Conservation (phyloP, 2,888 invertebrate genomes). For the Oligia fasciuncula region DNA sequence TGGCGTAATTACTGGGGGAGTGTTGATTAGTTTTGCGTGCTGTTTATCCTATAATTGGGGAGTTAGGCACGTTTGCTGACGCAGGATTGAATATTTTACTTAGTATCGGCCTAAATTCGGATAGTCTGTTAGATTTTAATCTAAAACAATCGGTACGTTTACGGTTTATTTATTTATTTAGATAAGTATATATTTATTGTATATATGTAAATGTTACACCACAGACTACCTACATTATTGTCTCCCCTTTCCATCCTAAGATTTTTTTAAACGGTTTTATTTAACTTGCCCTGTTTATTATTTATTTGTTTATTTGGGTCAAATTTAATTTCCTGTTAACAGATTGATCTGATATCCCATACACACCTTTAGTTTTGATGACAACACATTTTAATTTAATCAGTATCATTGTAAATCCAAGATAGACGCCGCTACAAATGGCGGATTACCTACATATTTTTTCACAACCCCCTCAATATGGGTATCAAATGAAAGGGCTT, state of each 20-base stretch:
- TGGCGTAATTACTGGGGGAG: constrained; percentile 62
- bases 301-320: no score
- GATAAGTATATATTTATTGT: neutral
- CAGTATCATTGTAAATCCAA: no score
- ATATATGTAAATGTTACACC: neutral
- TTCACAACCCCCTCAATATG: no score
- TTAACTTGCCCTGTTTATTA: no score
- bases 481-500: no score
- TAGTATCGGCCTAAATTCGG: neutral
- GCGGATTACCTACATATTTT: no score
- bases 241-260: neutral
- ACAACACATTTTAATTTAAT: no score
- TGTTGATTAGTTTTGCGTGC: constrained; percentile 67
- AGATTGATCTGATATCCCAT: no score
- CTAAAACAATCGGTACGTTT: neutral
- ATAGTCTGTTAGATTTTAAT: neutral
- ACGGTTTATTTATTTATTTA: neutral
- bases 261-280: neutral
- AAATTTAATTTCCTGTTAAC: no score
- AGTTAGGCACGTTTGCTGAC: constrained; percentile 39
- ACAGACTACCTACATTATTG: no score
- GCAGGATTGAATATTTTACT: constrained; percentile 43
- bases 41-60: constrained; percentile 58
- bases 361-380: no score
- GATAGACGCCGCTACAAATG: no score